Evolutionary conservation across 2,113 vertebrate species (phyloP).

Genomic region (Sceloporus tristichus): DNA sequence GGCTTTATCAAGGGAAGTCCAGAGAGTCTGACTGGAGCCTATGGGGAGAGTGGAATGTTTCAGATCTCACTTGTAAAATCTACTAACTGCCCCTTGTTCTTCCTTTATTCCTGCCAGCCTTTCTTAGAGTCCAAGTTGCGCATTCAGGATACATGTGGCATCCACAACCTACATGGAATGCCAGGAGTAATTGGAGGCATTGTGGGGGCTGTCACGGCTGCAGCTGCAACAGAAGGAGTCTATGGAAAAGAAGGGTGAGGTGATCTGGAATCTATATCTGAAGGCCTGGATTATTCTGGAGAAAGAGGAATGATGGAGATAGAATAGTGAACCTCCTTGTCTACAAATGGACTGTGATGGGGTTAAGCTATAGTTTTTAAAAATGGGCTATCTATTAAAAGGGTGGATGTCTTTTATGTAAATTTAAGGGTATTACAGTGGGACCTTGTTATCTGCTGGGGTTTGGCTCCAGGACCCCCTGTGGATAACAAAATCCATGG

Average conservation of each 20-base stretch:
- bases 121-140: slow-evolving; percentile 86
- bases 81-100: background rate
- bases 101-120: slow-evolving; percentile 77
- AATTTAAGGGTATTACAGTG: background rate
- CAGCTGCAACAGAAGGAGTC: slow-evolving; percentile 75
- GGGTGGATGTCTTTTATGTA: too few species aligned
- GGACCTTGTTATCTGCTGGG: too few species aligned
- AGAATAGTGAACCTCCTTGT: background rate
- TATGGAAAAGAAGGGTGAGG: slow-evolving; percentile 87
- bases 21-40: too few species aligned
- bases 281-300: background rate
- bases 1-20: too few species aligned
- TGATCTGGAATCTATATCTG: too few species aligned
- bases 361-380: background rate
- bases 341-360: background rate
- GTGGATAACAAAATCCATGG: too few species aligned
- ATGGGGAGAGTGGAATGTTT: too few species aligned
- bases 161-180: slow-evolving; percentile 94
- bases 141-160: slow-evolving; percentile 94
- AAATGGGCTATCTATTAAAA: too few species aligned
- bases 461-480: too few species aligned
- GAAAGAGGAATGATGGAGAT: background rate
- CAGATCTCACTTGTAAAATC: too few species aligned
- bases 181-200: slow-evolving; percentile 93
- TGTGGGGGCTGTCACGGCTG: slow-evolving; percentile 89